Conservation (phyloP, 1,140 invertebrate genomes). For the Neotoxoptera formosana region DNA sequence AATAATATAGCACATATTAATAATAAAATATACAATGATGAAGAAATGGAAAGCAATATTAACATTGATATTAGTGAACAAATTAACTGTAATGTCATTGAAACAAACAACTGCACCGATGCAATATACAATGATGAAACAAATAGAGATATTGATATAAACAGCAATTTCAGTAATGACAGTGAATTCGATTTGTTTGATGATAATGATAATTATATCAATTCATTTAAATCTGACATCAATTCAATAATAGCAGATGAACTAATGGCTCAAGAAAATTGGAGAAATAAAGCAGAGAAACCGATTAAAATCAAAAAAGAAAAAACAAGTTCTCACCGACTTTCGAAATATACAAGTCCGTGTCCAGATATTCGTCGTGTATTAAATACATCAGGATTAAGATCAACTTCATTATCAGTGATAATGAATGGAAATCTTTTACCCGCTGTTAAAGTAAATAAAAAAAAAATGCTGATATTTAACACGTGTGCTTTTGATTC, state of each 20-base stretch:
- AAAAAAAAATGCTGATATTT: not conserved
- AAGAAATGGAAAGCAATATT: too few relatives aligned
- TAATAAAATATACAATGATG: too few relatives aligned
- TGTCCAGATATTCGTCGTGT: not conserved
- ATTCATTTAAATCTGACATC: not conserved
- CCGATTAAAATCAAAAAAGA: not conserved
- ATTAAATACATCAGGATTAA: not conserved
- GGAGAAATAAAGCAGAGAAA: not conserved
- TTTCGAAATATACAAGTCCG: not conserved
- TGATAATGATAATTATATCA: not conserved
- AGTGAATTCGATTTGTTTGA: too few relatives aligned
- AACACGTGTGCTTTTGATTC: slow-evolving; percentile 18
- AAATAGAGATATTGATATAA: not conserved
- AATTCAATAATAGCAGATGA: not conserved
- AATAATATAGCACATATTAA: too few relatives aligned
- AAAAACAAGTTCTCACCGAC: not conserved
- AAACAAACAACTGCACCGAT: not conserved
- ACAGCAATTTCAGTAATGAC: too few relatives aligned
- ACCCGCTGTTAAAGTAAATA: not conserved
- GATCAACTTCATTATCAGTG: not conserved
- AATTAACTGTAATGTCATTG: too few relatives aligned
- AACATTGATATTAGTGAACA: too few relatives aligned
- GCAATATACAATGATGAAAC: not conserved
- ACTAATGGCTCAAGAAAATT: not conserved
- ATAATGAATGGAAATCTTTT: not conserved